Evolutionary conservation across 2,888 invertebrate species (phyloP).

Genomic region (Cataglyphis altisquamis): DNA sequence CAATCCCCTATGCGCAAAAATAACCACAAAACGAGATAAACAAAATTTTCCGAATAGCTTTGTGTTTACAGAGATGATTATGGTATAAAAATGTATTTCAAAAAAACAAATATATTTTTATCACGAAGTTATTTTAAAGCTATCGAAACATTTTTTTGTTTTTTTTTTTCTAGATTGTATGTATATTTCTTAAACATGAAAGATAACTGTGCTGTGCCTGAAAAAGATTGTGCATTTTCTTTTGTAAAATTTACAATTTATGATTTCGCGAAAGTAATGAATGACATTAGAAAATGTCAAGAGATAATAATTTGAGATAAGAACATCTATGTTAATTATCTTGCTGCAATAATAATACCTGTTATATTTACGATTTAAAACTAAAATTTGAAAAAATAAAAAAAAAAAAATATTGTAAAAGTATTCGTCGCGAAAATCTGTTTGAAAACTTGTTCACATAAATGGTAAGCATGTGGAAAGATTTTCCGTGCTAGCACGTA

Average conservation of each 20-base stretch:
- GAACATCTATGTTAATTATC: not conserved
- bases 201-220: not conserved
- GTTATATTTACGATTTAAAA: not conserved
- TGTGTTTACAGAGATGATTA: constrained; percentile 17
- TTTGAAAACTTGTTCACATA: constrained; percentile 10
- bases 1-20: constrained; percentile 19
- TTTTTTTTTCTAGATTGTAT: not conserved
- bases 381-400: constrained; percentile 7
- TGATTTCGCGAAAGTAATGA: not conserved
- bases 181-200: not conserved
- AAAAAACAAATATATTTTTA: constrained; percentile 13
- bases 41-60: constrained; percentile 34
- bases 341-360: constrained; percentile 16
- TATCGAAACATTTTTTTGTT: not conserved
- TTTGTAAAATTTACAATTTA: not conserved
- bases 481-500: constrained; percentile 48
- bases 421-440: constrained; percentile 3
- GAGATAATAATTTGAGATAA: not conserved
- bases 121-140: not conserved
- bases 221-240: not conserved
- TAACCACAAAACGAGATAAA: constrained; percentile 29
- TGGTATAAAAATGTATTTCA: not conserved
- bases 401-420: not conserved
- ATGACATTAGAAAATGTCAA: not conserved
- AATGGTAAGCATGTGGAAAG: constrained; percentile 17